Evolutionary conservation across 2,113 vertebrate species (phyloP), one percentile per base, ranked within the genome.

Genomic region (Trochalopteron elliotii): DNA sequence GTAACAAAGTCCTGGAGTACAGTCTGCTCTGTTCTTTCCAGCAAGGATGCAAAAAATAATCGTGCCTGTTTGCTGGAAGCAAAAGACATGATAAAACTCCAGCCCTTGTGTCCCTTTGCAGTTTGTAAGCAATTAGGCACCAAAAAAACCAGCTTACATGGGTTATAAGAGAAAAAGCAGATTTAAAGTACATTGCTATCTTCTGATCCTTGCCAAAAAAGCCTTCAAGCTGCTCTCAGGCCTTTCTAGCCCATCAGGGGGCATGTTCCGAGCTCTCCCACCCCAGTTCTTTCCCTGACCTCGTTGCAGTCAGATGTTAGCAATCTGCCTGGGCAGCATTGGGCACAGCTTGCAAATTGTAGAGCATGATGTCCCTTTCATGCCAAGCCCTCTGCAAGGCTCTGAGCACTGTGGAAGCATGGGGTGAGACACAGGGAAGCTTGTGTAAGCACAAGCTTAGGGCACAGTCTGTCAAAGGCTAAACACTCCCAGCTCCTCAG

Each of bases 11-110:
- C 83, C 87, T 83, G 85, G 35, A 93, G 90, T 90, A 96, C 80
- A 91, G 89, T 92, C 82, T 94, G 94, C 89, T 86, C 89, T 67
- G 93, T 91, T 91, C 93, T 94, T 94, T 91, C 83, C 91, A 93
- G 84, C 40, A 80, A 80, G 82, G 71, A 55, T 87, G 81, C 76
- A 93, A 96, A 96, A 97, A 93, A 91, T 82, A 96, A 94, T 88
- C 3, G 0, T 0, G 1, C 11, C 3, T 89, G 53, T 55, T 88
- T 89, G 45, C 85, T 92, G 67, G 72, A 84, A 93, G 88, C 49
- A 87, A 52, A 64, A 77, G 63, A 19, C 67, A 65, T 52, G 77
- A 20, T 85, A 31, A 35, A 57, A 59, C 42, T 52, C 59, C 59
- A 83, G 75, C 35, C 5, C 5, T 42, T 85, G 27, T 18, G 31